Evolutionary conservation across 2,797 vertebrate species (phyloP).

Genomic region (Sebastes glaucus): DNA sequence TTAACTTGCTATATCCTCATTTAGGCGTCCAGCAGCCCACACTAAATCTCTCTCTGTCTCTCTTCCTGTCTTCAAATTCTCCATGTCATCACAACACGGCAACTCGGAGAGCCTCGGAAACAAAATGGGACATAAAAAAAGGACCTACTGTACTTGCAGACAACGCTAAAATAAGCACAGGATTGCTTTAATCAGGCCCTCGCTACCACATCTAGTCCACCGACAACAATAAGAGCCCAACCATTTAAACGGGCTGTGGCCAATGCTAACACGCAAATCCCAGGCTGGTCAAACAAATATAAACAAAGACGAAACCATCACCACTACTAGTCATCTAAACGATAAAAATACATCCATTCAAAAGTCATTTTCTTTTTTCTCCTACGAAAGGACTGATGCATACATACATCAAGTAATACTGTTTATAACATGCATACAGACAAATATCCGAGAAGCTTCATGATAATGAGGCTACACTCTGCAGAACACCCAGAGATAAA

Average conservation of each 20-base stretch:
- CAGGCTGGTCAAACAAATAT: conserved; percentile 43
- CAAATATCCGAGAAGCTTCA: background rate
- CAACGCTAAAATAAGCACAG: conserved; percentile 51
- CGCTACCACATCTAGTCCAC: conserved; percentile 62
- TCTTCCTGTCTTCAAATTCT: background rate
- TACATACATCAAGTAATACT: background rate
- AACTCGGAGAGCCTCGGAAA: conserved; percentile 7
- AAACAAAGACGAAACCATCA: conserved; percentile 45
- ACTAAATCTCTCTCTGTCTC: background rate
- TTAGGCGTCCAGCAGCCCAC: conserved; percentile 13
- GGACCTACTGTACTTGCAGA: conserved; percentile 40
- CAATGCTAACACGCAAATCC: conserved; percentile 45
- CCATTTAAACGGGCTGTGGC: conserved; percentile 48
- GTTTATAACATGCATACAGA: background rate
- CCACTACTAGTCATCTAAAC: conserved; percentile 14
- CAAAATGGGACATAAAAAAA: conserved; percentile 30
- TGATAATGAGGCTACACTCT: conserved; percentile 42
- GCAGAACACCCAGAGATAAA: conserved; percentile 20
- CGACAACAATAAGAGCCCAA: conserved; percentile 59
- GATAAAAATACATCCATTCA: conserved; percentile 19
- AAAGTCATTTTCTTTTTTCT: background rate
- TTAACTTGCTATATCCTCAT: conserved; percentile 11
- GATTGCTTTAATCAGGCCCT: conserved; percentile 66
- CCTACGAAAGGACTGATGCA: background rate
- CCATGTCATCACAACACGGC: conserved; percentile 5